Percentiles rank a stretch among this genome's conserved stretches.
These are phyloP conservation scores for Nomada flava DNA, from an alignment of 2,888 invertebrate genomes.

Conservation along the genomic window DNA sequence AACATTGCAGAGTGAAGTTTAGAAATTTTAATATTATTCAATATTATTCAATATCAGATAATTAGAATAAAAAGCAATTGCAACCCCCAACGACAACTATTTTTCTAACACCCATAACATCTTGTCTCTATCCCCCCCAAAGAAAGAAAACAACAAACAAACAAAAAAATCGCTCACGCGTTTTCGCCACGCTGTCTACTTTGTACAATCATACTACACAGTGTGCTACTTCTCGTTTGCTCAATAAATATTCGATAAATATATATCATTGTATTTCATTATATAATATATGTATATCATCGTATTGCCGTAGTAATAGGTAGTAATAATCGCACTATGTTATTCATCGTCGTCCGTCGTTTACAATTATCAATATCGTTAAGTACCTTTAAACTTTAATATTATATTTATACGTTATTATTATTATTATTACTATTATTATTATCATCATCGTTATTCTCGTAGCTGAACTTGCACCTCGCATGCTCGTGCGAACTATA, in stretches of 20 bases:
- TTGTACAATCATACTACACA: slow-evolving; percentile 82
- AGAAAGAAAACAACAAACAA: neutral
- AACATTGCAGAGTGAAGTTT: no score
- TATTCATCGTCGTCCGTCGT: slow-evolving; percentile 67
- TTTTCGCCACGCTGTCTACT: slow-evolving; percentile 73
- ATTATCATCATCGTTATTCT: slow-evolving; percentile 57
- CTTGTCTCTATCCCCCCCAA: neutral
- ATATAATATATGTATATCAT: slow-evolving; percentile 76
- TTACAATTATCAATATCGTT: slow-evolving; percentile 61
- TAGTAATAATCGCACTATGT: slow-evolving; percentile 71
- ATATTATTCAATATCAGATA: neutral
- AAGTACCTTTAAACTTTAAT: slow-evolving; percentile 51
- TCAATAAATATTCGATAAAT: slow-evolving; percentile 82
- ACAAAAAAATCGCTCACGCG: slow-evolving; percentile 23
- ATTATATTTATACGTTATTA: slow-evolving; percentile 41
- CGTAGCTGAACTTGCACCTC: slow-evolving; percentile 60
- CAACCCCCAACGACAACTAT: neutral
- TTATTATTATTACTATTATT: slow-evolving; percentile 40
- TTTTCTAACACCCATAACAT: neutral
- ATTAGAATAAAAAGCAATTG: neutral
- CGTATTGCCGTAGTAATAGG: slow-evolving; percentile 70
- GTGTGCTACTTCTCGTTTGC: slow-evolving; percentile 72
- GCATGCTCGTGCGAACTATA: slow-evolving; percentile 46
- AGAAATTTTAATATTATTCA: no score
- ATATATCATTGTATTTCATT: slow-evolving; percentile 81